Evolutionary conservation across 2,888 invertebrate genomes (phyloP), one percentile per base, ranked within the genome.

Genomic region (Trissolcus japonicus): DNA sequence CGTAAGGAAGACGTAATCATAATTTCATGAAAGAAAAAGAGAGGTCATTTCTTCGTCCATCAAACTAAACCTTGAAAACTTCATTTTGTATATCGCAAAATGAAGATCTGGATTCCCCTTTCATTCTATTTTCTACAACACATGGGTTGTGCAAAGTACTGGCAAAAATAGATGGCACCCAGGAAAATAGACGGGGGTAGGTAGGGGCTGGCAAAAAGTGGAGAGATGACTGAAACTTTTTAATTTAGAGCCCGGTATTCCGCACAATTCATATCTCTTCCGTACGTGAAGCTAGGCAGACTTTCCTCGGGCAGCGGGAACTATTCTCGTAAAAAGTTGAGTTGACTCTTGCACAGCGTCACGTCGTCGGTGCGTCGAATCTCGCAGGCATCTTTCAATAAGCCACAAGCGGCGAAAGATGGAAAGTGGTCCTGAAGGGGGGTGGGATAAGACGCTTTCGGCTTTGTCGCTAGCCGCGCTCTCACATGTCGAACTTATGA

Each of bases 401-500:
- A 76, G 74, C 79, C 75, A 68, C 80, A 77, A 78, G 76, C 71
- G 75, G 60, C 78, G 77, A 53, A 62, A 61, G 62, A 62, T 62
- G 68, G 78, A 60, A 69, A 66, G 79, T 60, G 65, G 72, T 41
- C 61, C 11, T 2, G 35, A 9, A 7, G 35, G 35, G 9, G 35
- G 35, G 35, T 76, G 67, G 69, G 63, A 65, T 71, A 50, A 76
- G 67, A 62, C 61, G 67, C 68, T 71, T 71, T 77, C 68, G 79
- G 83, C 84, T 85, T 86, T 85, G 87, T 84, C 83, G 83, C 81
- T 79, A 77, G 68, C 63, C 69, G 63, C 79, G 79, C 83, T 17
- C 71, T 84, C 86, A 82, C 86, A 85, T 85, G 88, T 88, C 88
- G 87, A 88, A 88, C 86, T 88, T 88, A 87, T 86, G 88, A 88